Evolutionary conservation across 2,888 invertebrate genomes (phyloP).

Genomic region (Hololepta plana): DNA sequence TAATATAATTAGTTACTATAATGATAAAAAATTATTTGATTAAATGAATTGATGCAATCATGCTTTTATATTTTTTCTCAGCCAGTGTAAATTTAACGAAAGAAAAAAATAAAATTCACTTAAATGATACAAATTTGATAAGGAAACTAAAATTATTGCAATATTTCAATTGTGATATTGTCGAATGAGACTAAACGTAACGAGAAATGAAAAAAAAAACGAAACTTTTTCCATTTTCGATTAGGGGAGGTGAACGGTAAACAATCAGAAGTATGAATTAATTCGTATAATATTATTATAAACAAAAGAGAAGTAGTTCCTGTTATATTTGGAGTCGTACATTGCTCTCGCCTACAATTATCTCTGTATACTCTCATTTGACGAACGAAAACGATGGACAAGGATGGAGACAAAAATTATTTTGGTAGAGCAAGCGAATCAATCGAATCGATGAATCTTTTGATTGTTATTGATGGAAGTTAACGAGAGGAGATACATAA

Average conservation of each 20-base stretch:
- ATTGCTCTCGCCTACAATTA: too few species aligned
- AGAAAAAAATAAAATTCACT: conserved; percentile 5
- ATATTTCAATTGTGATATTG: conserved; percentile 30
- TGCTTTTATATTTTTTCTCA: too few species aligned
- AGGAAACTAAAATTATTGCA: conserved; percentile 23
- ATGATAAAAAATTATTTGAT: conserved; percentile 3
- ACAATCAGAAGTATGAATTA: conserved; percentile 1
- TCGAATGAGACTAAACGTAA: conserved; percentile 28
- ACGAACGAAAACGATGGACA: conserved; percentile 1
- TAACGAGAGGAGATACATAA: conserved; percentile 8
- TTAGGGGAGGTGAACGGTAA: conserved; percentile 4
- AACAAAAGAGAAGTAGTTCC: background rate
- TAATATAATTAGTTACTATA: conserved; percentile 3
- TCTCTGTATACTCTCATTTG: background rate
- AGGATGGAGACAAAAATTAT: background rate
- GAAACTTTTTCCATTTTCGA: conserved; percentile 4
- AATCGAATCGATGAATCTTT: conserved; percentile 4
- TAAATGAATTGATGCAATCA: too few species aligned
- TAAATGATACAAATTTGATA: background rate
- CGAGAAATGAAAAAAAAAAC: conserved; percentile 19
- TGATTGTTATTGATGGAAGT: conserved; percentile 5
- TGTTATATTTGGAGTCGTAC: background rate
- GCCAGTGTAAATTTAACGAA: too few species aligned
- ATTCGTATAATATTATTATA: background rate
- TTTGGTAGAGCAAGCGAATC: conserved; percentile 3